Evolutionary conservation across 2,888 invertebrate species (phyloP), one percentile per base, ranked within the genome.

Genomic region (Ornithoptera priamus): DNA sequence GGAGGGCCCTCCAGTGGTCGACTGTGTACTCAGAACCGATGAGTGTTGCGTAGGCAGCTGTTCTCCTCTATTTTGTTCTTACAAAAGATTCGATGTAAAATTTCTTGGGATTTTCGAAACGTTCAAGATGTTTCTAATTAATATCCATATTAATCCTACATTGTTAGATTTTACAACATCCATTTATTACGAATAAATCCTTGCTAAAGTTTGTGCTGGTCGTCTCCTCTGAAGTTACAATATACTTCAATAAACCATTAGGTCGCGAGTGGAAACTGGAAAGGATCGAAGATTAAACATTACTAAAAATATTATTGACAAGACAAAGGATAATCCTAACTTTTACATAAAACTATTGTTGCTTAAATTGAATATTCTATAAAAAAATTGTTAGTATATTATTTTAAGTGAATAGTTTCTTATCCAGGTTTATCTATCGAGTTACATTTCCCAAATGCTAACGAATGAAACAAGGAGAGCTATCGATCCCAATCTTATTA

Each of bases 41-140:
- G 86, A 91, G 89, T 86, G 87, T 87, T 88, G 87, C 90, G 88
- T 89, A 85, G 85, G 83, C 84, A 78, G 81, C 80, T 80, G 81
- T 81, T 84, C 82, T 84, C 77, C 80, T 82, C 81, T 84, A 83
- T 85, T 78, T 81, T 77, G 75, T 83, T 80, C 85, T 85, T 86
- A 89, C 86, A 87, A 91, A 87, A 90, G 87, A 89, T 86, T 88
- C 86, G 86, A 86, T 86, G 82, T 80, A 75, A 84, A 80, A 82
- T 86, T 88, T 89, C 91, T 90, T 89, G 86, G 88, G 83, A 84
- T 65, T 53, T 65, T 61, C 22, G 58, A 63, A 65, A 20, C 81
- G 80, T 62, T 62, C 58, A 18, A 39, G 6, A 24, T 53, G 18
- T 66, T 58, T 8, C 46, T 58, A 5, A 53, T n/a, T 53, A 4